A percentile compares a stretch with the other conserved stretches of the same genome.
Conservation (phyloP, 2,797 vertebrate species). For the Mormyrus proboscirostris region DNA sequence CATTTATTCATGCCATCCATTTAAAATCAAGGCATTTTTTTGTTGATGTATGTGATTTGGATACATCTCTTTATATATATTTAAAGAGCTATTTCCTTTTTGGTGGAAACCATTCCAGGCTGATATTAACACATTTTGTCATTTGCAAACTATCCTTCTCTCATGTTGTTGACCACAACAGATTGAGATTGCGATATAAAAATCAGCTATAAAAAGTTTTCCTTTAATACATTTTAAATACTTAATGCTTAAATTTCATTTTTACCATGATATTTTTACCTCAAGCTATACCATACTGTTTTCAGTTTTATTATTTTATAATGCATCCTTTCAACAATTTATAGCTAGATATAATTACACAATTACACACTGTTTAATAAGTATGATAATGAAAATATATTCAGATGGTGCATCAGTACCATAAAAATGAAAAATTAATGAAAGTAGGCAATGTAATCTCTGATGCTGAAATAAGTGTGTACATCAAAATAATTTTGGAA, state of each 20-base stretch:
- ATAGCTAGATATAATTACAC: background rate
- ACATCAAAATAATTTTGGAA: background rate
- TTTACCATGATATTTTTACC: background rate
- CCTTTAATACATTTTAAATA: background rate
- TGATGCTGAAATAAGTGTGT: background rate
- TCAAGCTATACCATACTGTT: background rate
- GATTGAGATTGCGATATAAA: background rate
- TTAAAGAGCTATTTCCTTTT: conserved; percentile 9
- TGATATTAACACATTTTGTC: conserved; percentile 7
- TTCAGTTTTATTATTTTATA: conserved; percentile 5
- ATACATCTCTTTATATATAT: conserved; percentile 16
- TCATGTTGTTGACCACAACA: background rate
- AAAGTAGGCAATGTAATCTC: background rate
- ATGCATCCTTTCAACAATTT: background rate
- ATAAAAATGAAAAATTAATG: background rate
- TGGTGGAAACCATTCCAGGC: conserved; percentile 6
- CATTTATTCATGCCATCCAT: conserved; percentile 1
- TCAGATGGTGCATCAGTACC: background rate
- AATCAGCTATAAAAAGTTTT: background rate
- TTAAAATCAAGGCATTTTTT: conserved; percentile 12
- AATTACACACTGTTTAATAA: background rate
- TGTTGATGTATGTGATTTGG: conserved; percentile 9
- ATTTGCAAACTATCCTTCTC: background rate
- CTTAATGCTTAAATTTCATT: background rate
- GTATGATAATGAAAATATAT: background rate